Conservation (phyloP, 2,113 vertebrate species). For the Perca fluviatilis region DNA sequence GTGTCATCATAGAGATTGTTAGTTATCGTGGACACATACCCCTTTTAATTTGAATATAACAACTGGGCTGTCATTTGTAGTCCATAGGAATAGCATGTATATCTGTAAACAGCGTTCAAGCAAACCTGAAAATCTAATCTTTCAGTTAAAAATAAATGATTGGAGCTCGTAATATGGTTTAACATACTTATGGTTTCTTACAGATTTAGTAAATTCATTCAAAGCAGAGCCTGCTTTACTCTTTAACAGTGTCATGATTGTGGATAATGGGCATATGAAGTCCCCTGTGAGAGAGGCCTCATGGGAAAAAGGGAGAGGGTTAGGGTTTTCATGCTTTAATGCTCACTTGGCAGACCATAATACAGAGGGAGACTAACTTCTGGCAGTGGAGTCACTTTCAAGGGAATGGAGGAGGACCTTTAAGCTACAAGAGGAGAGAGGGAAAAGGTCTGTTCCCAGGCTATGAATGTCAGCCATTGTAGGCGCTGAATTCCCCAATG, state of each 20-base stretch:
- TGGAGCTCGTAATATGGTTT: background rate
- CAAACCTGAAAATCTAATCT: background rate
- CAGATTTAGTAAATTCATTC: background rate
- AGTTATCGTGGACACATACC: background rate
- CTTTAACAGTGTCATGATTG: slow-evolving; percentile 19
- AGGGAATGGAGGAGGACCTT: slow-evolving; percentile 71
- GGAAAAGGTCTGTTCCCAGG: slow-evolving; percentile 84
- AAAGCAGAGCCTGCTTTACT: slow-evolving; percentile 10
- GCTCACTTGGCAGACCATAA: slow-evolving; percentile 62
- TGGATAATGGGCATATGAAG: slow-evolving; percentile 39
- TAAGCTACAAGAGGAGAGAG: slow-evolving; percentile 58
- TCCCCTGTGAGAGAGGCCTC: slow-evolving; percentile 55
- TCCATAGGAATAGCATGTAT: background rate
- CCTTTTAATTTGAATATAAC: background rate
- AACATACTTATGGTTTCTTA: background rate
- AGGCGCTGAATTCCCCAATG: slow-evolving; percentile 81
- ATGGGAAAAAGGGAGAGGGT: slow-evolving; percentile 61
- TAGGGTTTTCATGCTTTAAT: slow-evolving; percentile 62
- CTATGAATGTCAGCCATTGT: slow-evolving; percentile 85
- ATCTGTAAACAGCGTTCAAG: background rate
- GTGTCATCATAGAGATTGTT: background rate
- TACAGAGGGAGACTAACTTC: slow-evolving; percentile 66
- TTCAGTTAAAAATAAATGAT: background rate
- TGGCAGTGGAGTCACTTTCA: slow-evolving; percentile 69
- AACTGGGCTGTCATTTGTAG: background rate